Conservation (phyloP, 2,797 vertebrate species). For the Cirrhinus molitorella region DNA sequence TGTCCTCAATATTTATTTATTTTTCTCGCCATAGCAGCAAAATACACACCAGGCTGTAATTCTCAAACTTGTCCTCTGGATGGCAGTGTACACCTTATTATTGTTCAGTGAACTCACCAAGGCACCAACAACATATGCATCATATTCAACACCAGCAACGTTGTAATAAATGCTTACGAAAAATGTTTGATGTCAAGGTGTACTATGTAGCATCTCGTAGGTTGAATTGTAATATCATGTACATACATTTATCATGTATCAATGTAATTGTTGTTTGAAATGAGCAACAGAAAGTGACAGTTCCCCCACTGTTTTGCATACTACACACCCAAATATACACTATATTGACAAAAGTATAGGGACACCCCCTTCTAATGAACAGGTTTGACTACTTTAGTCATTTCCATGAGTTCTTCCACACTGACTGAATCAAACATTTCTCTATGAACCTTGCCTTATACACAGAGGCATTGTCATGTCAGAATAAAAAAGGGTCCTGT, state of each 20-base stretch:
- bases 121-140: not conserved
- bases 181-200: not conserved
- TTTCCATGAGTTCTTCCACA: no score
- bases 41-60: not conserved
- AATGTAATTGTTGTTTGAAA: not conserved
- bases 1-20: not conserved
- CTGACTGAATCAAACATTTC: no score
- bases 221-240: not conserved
- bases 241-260: no score
- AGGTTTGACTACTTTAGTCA: no score
- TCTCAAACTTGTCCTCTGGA: not conserved
- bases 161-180: not conserved
- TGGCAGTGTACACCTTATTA: not conserved
- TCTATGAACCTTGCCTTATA: no score
- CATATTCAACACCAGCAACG: not conserved
- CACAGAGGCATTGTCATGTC: no score
- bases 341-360: no score
- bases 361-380: no score
- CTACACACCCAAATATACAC: not conserved
- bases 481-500: no score
- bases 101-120: not conserved
- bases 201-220: not conserved
- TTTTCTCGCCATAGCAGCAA: not conserved
- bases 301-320: not conserved
- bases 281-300: not conserved